Percentiles rank a stretch among this genome's conserved stretches.
phyloP scores from a whole-genome alignment of 30 jellyfish, hydroid and myxozoan genomes.

The Pseudorhiza aurosa region DNA sequence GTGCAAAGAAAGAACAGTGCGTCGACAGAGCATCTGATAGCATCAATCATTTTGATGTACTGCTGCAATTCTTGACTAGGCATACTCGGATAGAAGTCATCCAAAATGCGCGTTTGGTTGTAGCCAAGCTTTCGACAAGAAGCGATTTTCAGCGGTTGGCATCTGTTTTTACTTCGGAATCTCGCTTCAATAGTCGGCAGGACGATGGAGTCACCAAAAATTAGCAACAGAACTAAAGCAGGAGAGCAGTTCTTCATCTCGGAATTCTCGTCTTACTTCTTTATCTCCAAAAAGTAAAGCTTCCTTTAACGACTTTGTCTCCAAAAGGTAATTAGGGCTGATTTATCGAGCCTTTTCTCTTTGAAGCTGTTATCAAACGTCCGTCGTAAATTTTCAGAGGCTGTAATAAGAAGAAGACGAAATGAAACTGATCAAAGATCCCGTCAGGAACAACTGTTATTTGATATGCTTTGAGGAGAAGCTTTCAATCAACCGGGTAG shows the following conservation, averaged over 20 bases:
- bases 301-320: background rate
- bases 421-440: too few species aligned
- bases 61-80: conserved; percentile 66
- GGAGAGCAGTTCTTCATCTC: background rate
- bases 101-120: conserved; percentile 68
- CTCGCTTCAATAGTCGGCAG: background rate
- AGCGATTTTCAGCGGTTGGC: conserved; percentile 77
- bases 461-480: too few species aligned
- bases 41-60: conserved; percentile 63
- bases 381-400: background rate
- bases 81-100: conserved; percentile 65
- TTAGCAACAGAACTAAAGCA: background rate
- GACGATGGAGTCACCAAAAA: background rate
- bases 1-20: conserved; percentile 84
- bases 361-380: background rate
- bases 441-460: too few species aligned
- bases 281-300: too few species aligned
- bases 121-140: conserved; percentile 91
- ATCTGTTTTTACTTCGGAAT: conserved; percentile 4
- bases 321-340: background rate
- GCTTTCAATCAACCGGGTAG: background rate
- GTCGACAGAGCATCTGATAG: conserved; percentile 70
- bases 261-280: too few species aligned
- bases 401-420: background rate
- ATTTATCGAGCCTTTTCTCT: background rate